phyloP scores from a whole-genome alignment of 2,113 vertebrate genomes.

The Diadophis punctatus region DNA sequence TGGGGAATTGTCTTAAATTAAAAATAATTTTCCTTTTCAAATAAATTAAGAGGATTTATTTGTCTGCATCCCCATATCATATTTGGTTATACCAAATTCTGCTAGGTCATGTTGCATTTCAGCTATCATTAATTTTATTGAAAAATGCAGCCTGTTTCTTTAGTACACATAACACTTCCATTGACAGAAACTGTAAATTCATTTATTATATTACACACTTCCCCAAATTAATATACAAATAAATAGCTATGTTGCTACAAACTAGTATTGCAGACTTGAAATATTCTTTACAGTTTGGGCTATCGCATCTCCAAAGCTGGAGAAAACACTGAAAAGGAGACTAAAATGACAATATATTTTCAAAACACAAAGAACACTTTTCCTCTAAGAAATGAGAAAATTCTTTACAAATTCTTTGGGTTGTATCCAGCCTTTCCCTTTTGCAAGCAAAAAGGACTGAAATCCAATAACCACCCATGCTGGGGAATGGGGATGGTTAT shows the following conservation, averaged over 20 bases:
- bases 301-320: not conserved
- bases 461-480: not conserved
- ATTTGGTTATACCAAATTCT: not conserved
- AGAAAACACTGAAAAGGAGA: not conserved
- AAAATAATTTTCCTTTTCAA: not conserved
- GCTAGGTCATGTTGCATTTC: not conserved
- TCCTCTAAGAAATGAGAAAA: conserved; percentile 16
- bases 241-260: not conserved
- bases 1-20: not conserved
- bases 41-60: not conserved
- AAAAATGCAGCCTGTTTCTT: not conserved
- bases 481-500: not conserved
- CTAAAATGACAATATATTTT: not conserved
- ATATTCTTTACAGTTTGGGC: not conserved
- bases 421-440: not conserved
- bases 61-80: not conserved
- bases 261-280: not conserved
- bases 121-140: not conserved
- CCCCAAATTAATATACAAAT: not conserved
- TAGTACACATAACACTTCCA: not conserved
- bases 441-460: not conserved
- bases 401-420: not conserved
- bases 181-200: not conserved
- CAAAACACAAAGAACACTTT: conserved; percentile 13
- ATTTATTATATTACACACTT: not conserved